Evolutionary conservation across 2,113 vertebrate species (phyloP), one percentile per base, ranked within the genome.

Genomic region (Albula glossodonta): DNA sequence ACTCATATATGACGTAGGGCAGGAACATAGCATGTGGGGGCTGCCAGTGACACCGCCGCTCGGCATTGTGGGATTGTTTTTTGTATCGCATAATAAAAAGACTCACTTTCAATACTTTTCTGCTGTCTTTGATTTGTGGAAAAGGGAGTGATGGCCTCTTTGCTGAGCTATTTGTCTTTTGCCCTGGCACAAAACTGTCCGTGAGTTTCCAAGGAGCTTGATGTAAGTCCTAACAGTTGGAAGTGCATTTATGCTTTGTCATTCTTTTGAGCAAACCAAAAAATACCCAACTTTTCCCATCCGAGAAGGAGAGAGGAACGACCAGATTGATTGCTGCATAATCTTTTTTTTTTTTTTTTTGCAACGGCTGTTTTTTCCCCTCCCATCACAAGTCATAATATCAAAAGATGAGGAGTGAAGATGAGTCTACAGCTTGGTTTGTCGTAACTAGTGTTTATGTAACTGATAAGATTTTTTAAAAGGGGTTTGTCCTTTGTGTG

Each of bases 381-480:
- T 41, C 31, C 31, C 90, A 91, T 92, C 94, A 90, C 93, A 91
- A n/a, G 6, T n/a, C 6, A 25, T 11, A 66, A 66, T 19, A 74
- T 31, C 2, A 31, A 74, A 74, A 10, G n/a, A 74, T n/a, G n/a
- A 11, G n/a, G 70, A 31, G 9, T 22, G 9, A 74, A 70, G 8
- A 31, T 9, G 8, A 31, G n/a, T 31, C 2, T 74, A 31, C 22
- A 31, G 70, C 31, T 2, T 74, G n/a, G 31, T 25, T 74, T 22
- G 80, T 84, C 31, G 80, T 84, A 90, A 95, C 95, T 93, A 94
- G 94, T 95, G 92, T 95, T 95, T 96, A 95, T 96, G 94, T 95
- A 96, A 92, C 95, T 96, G 96, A 96, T 96, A 97, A 96, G 94
- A 92, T 96, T 96, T 96, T 96, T 94, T 95, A 96, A 97, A 97